These are phyloP conservation scores for Wasmannia auropunctata DNA, from an alignment of 1,140 invertebrate genomes.

Conservation along the genomic window DNA sequence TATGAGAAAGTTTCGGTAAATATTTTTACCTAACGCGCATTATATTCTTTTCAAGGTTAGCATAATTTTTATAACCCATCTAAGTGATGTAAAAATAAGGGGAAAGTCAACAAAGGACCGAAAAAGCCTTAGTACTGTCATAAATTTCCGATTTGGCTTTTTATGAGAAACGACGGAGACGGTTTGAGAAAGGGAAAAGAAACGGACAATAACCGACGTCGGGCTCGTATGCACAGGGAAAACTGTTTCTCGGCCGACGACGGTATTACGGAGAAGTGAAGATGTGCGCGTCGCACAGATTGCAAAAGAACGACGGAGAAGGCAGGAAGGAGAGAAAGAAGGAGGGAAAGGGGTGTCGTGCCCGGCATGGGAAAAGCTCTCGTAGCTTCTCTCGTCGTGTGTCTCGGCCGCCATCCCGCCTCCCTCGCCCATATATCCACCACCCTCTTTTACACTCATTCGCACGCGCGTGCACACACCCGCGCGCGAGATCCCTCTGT, in stretches of 20 bases:
- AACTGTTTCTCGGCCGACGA: constrained; percentile 58
- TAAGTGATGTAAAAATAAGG: background rate
- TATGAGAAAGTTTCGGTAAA: too few relatives aligned
- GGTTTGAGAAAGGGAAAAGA: background rate
- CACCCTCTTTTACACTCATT: constrained; percentile 47
- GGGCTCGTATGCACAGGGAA: constrained; percentile 22
- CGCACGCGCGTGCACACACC: constrained; percentile 35
- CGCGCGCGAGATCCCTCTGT: constrained; percentile 18
- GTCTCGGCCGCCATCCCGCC: constrained; percentile 48
- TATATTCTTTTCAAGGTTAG: background rate
- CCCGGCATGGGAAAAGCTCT: constrained; percentile 65
- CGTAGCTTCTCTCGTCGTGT: constrained; percentile 56
- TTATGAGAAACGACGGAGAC: background rate
- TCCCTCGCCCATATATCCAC: constrained; percentile 33
- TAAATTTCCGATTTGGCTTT: constrained; percentile 4
- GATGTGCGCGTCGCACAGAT: constrained; percentile 64
- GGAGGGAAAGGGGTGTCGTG: constrained; percentile 44
- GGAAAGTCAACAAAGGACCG: background rate
- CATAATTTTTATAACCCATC: background rate
- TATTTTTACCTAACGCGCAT: background rate
- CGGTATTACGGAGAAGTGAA: constrained; percentile 54
- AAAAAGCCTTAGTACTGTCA: constrained; percentile 1
- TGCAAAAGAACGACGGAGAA: constrained; percentile 54
- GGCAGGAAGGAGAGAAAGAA: background rate
- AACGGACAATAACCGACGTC: constrained; percentile 43